Evolutionary conservation across 1,140 invertebrate species (phyloP).

Genomic region (Ceratitis capitata): DNA sequence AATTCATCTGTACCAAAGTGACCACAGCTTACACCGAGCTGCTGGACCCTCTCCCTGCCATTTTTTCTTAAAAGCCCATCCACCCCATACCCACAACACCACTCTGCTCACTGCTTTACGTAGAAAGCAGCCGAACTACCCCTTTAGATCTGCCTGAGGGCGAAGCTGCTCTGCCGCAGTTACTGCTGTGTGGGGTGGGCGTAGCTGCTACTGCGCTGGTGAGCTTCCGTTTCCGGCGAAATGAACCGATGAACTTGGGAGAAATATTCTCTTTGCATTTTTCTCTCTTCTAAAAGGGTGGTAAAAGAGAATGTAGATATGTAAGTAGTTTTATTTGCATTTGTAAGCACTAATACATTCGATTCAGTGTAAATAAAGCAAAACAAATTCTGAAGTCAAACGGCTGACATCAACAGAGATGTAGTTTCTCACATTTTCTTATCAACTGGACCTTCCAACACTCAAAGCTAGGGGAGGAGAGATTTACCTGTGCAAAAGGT

Average conservation of each 20-base stretch:
- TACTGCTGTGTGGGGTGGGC: neutral
- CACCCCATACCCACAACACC: neutral
- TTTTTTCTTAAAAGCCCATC: neutral
- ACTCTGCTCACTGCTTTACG: neutral
- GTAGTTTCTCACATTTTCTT: neutral
- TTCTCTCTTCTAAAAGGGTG: neutral
- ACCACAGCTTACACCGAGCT: neutral
- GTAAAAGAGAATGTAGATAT: neutral
- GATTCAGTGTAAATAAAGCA: neutral
- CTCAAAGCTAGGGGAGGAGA: neutral
- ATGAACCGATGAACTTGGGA: neutral
- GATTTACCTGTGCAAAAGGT: neutral
- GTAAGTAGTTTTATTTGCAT: neutral
- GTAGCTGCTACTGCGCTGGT: neutral
- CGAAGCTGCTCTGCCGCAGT: neutral
- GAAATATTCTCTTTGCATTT: neutral
- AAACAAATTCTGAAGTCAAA: neutral
- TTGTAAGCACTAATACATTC: neutral
- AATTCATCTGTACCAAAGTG: neutral
- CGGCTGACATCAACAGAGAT: neutral
- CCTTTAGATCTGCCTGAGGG: neutral
- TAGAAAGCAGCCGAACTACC: neutral
- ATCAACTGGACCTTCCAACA: neutral
- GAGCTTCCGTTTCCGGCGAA: conserved; percentile 21
- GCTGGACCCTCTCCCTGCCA: neutral